These are phyloP conservation scores for Eupeodes luniger DNA, from an alignment of 2,888 invertebrate genomes.

Conservation along the genomic window DNA sequence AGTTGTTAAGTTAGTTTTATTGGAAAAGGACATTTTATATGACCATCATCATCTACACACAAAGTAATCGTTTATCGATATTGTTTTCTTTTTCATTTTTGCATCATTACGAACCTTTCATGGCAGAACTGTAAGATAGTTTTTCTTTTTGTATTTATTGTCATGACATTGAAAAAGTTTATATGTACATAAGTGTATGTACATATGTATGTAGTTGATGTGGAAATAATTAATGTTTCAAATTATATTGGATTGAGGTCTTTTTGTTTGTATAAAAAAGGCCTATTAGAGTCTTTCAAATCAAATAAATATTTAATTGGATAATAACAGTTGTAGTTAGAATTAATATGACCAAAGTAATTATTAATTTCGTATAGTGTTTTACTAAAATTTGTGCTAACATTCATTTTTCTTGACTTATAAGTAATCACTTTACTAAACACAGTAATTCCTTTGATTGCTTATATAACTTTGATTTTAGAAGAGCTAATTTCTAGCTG, in stretches of 20 bases:
- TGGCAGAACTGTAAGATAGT: constrained; percentile 4
- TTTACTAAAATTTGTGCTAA: no score
- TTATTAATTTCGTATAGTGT: not conserved
- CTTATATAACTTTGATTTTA: no score
- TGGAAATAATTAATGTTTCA: constrained; percentile 1
- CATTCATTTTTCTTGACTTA: no score
- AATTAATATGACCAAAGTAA: not conserved
- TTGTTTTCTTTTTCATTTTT: not conserved
- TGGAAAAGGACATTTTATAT: not conserved
- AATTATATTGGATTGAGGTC: not conserved
- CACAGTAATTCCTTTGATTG: no score
- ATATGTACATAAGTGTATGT: not conserved
- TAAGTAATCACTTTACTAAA: no score
- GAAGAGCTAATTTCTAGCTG: no score
- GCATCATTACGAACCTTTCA: not conserved
- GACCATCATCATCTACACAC: constrained; percentile 4
- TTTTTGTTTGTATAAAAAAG: not conserved
- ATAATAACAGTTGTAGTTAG: not conserved
- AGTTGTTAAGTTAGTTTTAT: not conserved
- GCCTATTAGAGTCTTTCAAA: not conserved
- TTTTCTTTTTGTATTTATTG: not conserved
- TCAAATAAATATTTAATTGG: not conserved
- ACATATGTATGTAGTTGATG: not conserved
- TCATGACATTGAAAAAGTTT: not conserved
- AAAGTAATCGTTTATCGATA: constrained; percentile 22